phyloP scores from a whole-genome alignment of 2,797 vertebrate genomes.

The Salmo trutta region DNA sequence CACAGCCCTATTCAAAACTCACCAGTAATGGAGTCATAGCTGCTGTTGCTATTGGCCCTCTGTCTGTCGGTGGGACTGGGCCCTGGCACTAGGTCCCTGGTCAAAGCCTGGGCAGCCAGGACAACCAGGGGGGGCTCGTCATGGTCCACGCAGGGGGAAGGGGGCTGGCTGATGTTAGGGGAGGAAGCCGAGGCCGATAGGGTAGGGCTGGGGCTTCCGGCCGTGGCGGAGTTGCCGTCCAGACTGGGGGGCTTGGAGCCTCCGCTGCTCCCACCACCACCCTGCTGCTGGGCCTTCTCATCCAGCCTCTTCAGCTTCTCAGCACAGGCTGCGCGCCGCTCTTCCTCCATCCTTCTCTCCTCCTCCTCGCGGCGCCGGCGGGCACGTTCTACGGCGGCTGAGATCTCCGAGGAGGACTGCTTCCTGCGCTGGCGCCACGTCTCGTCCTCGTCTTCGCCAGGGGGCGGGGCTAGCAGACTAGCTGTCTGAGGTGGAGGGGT shows the following conservation, averaged over 20 bases:
- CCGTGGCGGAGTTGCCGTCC: conserved; percentile 68
- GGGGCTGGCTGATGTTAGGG: conserved; percentile 75
- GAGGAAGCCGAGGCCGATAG: conserved; percentile 69
- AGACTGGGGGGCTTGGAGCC: conserved; percentile 71
- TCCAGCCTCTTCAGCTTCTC: conserved; percentile 92
- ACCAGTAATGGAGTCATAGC: conserved; percentile 84
- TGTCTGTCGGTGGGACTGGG: conserved; percentile 66
- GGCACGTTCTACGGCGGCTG: conserved; percentile 88
- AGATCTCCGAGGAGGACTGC: conserved; percentile 90
- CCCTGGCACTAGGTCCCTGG: conserved; percentile 30
- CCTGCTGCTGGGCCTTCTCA: conserved; percentile 86
- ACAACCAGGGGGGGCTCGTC: conserved; percentile 68
- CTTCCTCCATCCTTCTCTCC: conserved; percentile 91
- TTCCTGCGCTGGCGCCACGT: conserved; percentile 92
- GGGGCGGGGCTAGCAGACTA: conserved; percentile 59
- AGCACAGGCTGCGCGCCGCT: conserved; percentile 88
- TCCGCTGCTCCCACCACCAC: conserved; percentile 38
- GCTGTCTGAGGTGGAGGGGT: conserved; percentile 58
- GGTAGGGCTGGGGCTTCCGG: conserved; percentile 72
- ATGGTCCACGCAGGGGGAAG: conserved; percentile 77
- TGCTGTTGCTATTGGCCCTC: conserved; percentile 83
- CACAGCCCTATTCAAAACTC: conserved; percentile 17
- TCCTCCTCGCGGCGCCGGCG: conserved; percentile 90
- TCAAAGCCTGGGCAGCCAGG: conserved; percentile 45
- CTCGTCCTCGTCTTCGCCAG: conserved; percentile 89